Evolutionary conservation across 2,797 vertebrate genomes (phyloP).

Genomic region (Sphaeramia orbicularis): DNA sequence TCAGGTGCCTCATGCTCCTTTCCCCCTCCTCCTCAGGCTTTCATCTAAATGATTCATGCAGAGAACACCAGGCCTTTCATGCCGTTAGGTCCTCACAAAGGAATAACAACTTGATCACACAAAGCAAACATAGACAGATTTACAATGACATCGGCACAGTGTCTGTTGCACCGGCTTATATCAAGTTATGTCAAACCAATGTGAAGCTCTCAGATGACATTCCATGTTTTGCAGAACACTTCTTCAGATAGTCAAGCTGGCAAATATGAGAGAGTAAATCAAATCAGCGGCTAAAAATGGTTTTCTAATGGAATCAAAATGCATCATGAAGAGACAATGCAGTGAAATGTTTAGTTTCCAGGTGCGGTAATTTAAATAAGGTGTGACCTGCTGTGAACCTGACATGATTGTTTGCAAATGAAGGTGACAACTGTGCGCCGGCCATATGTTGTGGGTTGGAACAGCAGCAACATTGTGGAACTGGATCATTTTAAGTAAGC

Average conservation of each 20-base stretch:
- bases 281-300: constrained; percentile 64
- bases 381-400: constrained; percentile 58
- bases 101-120: constrained; percentile 81
- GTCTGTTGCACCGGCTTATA: constrained; percentile 68
- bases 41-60: constrained; percentile 87
- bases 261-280: constrained; percentile 58
- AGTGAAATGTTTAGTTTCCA: constrained; percentile 52
- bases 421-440: constrained; percentile 48
- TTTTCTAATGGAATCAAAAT: constrained; percentile 57
- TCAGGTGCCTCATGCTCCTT: constrained; percentile 77
- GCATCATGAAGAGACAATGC: constrained; percentile 31
- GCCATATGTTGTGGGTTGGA: constrained; percentile 54
- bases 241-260: constrained; percentile 38
- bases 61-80: constrained; percentile 78
- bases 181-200: constrained; percentile 65
- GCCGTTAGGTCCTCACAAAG: constrained; percentile 77
- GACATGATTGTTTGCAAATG: constrained; percentile 59
- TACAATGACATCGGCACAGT: constrained; percentile 72
- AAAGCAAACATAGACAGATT: constrained; percentile 75
- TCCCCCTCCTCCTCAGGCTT: constrained; percentile 72
- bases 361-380: constrained; percentile 53
- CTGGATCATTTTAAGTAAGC: constrained; percentile 37
- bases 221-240: constrained; percentile 23
- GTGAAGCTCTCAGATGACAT: constrained; percentile 47
- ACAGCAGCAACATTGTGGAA: constrained; percentile 17